Evolutionary conservation across 2,888 invertebrate species (phyloP).

Genomic region (Gastracanthus pulcherrimus): DNA sequence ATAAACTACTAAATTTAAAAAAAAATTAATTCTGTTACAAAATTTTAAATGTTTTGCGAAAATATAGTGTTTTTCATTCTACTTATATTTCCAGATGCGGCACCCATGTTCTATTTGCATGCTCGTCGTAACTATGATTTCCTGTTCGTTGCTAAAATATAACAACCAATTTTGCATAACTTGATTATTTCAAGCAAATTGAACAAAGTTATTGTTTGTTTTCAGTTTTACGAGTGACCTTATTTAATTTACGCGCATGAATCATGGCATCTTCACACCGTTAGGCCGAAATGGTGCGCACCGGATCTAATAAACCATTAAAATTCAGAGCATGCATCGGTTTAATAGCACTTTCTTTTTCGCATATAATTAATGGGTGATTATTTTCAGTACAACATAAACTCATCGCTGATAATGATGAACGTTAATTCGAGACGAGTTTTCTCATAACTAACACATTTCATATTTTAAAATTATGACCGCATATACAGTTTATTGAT

Average conservation of each 20-base stretch:
- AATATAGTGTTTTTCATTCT: no score
- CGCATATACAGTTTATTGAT: no score
- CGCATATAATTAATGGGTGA: not conserved
- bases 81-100: no score
- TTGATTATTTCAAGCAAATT: constrained; percentile 20
- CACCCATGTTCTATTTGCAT: no score
- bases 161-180: constrained; percentile 23
- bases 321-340: constrained; percentile 40
- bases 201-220: constrained; percentile 3
- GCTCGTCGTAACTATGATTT: no score
- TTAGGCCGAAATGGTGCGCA: constrained; percentile 41
- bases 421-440: not conserved
- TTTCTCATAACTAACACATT: no score
- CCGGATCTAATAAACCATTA: constrained; percentile 49
- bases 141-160: no score
- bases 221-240: constrained; percentile 14
- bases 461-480: no score
- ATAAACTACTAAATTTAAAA: no score
- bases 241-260: not conserved
- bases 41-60: no score
- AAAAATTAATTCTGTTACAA: no score
- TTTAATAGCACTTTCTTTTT: constrained; percentile 14
- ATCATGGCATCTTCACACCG: constrained; percentile 31
- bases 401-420: not conserved
- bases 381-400: not conserved